Evolutionary conservation across 2,888 invertebrate genomes (phyloP), one percentile per base, ranked within the genome.

Genomic region (Platerodrilus igneus): DNA sequence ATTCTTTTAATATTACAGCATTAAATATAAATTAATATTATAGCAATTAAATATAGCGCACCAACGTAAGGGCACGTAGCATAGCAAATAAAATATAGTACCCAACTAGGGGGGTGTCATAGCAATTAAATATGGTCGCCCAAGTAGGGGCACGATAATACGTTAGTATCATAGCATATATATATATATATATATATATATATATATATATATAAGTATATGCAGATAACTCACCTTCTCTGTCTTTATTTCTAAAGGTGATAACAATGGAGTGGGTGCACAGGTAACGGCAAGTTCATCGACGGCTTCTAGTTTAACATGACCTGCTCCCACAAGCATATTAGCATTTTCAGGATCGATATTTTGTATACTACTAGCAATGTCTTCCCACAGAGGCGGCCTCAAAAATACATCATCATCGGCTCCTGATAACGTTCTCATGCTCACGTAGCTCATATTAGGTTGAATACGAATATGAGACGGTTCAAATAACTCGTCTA

Each of bases 311-410:
- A 87, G 74, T 68, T 88, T 88, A 55, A 88, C 83, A 64, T 86
- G 86, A 3, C 78, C 76, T 36, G 82, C 75, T 48, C 83, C 81
- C 50, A 89, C 78, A 55, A 89, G 72, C 86, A 89, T 88, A 60
- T 87, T 85, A 35, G 89, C 88, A 65, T 90, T 90, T 67, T 89
- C 89, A 16, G 89, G 87, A 66, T 91, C 90, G 62, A 90, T 83
- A 68, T 89, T 90, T 64, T 88, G 82, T 69, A 90, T 88, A 61
- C 88, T 88, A 66, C 87, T 86, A 50, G 89, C 84, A 64, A 91
- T 89, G 73, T 91, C 90, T 71, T 91, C 90, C 91, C 91, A 91
- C 23, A 90, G 76, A 18, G 88, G 86, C 26, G 90, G 89, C 58
- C 88, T 82, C 54, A 88, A 79, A 71, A 87, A 90, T 35, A 86